Percentiles rank a stretch among this genome's conserved stretches.
Conservation (phyloP, 2,113 vertebrate species). For the Oplegnathus fasciatus region DNA sequence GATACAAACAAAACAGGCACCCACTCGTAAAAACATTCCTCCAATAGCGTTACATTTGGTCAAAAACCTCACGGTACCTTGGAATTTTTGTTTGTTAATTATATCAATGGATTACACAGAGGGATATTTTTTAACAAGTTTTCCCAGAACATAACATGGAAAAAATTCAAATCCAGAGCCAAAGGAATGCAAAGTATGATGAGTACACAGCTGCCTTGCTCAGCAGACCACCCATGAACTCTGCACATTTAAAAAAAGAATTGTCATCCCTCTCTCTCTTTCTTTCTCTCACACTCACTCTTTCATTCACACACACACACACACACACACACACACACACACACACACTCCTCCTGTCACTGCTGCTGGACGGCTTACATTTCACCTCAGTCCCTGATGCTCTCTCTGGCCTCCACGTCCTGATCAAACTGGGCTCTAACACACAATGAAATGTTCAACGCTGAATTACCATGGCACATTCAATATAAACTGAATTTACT, state of each 20-base stretch:
- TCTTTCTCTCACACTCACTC: neutral
- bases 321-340: neutral
- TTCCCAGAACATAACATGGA: slow-evolving; percentile 12
- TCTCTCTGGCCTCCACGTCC: slow-evolving; percentile 61
- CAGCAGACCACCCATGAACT: slow-evolving; percentile 43
- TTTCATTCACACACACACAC: neutral
- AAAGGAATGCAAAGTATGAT: slow-evolving; percentile 52
- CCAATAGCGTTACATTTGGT: neutral
- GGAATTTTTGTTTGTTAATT: neutral
- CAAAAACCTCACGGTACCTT: neutral
- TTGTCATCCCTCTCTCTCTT: neutral
- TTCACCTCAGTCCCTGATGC: slow-evolving; percentile 54
- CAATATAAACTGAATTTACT: slow-evolving; percentile 81
- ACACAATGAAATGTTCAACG: slow-evolving; percentile 76
- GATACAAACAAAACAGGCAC: neutral
- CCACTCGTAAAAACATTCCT: neutral
- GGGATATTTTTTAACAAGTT: slow-evolving; percentile 8
- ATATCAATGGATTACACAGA: slow-evolving; percentile 19
- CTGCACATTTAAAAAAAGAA: slow-evolving; percentile 4
- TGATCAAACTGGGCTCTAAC: slow-evolving; percentile 70
- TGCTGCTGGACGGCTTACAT: slow-evolving; percentile 51
- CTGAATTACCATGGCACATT: slow-evolving; percentile 79
- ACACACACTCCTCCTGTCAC: slow-evolving; percentile 30
- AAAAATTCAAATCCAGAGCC: slow-evolving; percentile 25
- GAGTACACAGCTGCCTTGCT: slow-evolving; percentile 32